A percentile compares a stretch with the other conserved stretches of the same genome.
These are phyloP conservation scores for Drosophila nigricruria DNA, from an alignment of 2,888 invertebrate genomes.

Conservation along the genomic window DNA sequence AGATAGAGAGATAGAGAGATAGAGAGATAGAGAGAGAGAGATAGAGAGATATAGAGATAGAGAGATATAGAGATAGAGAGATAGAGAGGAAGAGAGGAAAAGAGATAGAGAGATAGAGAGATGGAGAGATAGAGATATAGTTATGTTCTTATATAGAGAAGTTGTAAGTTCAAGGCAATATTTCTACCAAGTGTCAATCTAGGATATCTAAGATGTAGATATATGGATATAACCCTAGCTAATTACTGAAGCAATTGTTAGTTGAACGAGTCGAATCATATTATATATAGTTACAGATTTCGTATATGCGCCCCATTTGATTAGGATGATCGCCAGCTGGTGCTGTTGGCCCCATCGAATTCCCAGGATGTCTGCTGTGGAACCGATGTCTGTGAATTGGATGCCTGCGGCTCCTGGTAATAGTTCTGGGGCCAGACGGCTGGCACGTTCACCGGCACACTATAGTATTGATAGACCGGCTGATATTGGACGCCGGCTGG, in stretches of 20 bases:
- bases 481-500: slow-evolving; percentile 21
- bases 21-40: background rate
- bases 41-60: background rate
- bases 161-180: no score
- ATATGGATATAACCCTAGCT: background rate
- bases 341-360: slow-evolving; percentile 11
- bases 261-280: background rate
- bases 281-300: slow-evolving; percentile 34
- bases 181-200: background rate
- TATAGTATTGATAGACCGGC: slow-evolving; percentile 40
- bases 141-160: no score
- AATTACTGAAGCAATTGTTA: slow-evolving; percentile 21
- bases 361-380: slow-evolving; percentile 24
- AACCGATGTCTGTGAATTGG: background rate
- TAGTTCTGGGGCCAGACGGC: slow-evolving; percentile 20
- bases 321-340: slow-evolving; percentile 19
- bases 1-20: background rate
- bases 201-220: background rate
- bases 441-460: slow-evolving; percentile 34
- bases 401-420: slow-evolving; percentile 6
- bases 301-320: background rate
- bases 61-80: background rate
- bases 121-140: background rate
- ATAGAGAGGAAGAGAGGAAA: background rate
- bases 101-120: background rate